These are phyloP conservation scores for Phyllostomus discolor DNA, from an alignment of 2,113 vertebrate species.

Conservation along the genomic window DNA sequence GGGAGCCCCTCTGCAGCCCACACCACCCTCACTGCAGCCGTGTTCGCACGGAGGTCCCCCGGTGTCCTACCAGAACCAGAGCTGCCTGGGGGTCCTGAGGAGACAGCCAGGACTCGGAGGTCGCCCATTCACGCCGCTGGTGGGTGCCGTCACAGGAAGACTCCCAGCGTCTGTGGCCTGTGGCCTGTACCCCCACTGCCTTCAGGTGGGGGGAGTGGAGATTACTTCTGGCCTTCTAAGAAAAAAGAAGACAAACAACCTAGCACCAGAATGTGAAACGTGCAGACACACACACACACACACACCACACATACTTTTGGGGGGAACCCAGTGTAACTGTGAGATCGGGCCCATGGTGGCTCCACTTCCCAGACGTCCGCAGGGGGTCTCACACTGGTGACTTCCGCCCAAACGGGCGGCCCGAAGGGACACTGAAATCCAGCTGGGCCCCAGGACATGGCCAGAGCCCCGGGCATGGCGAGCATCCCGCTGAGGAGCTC, in stretches of 20 bases:
- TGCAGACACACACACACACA: too few species aligned
- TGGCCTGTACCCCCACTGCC: slow-evolving; percentile 59
- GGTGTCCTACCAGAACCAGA: slow-evolving; percentile 74
- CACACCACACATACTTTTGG: not conserved
- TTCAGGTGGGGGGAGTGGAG: slow-evolving; percentile 69
- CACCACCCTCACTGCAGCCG: not conserved
- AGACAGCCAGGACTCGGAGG: slow-evolving; percentile 42
- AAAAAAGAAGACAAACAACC: not conserved
- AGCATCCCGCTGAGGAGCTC: not conserved
- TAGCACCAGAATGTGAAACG: not conserved
- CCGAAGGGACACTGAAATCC: not conserved
- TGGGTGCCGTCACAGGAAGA: slow-evolving; percentile 64
- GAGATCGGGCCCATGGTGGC: not conserved
- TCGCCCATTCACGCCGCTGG: slow-evolving; percentile 42
- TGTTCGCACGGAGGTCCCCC: not conserved
- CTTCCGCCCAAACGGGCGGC: not conserved
- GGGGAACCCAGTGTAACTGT: not conserved
- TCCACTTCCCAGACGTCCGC: not conserved
- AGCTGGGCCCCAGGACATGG: not conserved
- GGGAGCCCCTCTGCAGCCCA: not conserved
- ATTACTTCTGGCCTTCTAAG: slow-evolving; percentile 71
- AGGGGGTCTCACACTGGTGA: not conserved
- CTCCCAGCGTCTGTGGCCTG: slow-evolving; percentile 59
- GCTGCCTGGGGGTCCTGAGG: not conserved
- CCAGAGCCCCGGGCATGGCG: not conserved